Evolutionary conservation across 2,797 vertebrate species (phyloP).

Genomic region (Acridotheres tristis): DNA sequence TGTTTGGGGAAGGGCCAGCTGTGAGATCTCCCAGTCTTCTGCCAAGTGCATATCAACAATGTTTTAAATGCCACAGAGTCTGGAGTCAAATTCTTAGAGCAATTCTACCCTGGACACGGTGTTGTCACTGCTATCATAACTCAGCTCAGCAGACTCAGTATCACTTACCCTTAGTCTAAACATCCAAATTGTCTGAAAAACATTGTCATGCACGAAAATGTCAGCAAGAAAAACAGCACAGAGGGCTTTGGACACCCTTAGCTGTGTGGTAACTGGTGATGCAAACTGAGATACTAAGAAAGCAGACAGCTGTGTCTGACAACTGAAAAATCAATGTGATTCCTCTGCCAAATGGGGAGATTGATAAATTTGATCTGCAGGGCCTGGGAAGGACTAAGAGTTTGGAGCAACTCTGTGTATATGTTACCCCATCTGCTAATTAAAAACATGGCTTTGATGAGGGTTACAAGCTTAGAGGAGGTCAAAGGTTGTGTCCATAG

Average conservation of each 20-base stretch:
- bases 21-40: background rate
- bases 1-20: constrained; percentile 7
- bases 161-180: constrained; percentile 1
- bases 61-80: background rate
- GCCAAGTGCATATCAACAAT: background rate
- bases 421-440: background rate
- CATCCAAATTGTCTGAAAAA: background rate
- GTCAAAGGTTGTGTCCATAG: background rate
- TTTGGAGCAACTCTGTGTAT: background rate
- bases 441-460: background rate
- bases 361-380: background rate
- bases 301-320: background rate
- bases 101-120: background rate
- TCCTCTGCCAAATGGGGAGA: background rate
- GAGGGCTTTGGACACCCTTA: background rate
- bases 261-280: background rate
- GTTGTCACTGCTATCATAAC: constrained; percentile 2
- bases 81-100: constrained; percentile 6
- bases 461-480: background rate
- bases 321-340: constrained; percentile 15
- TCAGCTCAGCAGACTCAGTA: background rate
- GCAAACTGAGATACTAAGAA: background rate
- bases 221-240: background rate
- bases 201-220: background rate
- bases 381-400: background rate